Conservation (phyloP, 2,113 vertebrate species). For the Ibidorhyncha struthersii region DNA sequence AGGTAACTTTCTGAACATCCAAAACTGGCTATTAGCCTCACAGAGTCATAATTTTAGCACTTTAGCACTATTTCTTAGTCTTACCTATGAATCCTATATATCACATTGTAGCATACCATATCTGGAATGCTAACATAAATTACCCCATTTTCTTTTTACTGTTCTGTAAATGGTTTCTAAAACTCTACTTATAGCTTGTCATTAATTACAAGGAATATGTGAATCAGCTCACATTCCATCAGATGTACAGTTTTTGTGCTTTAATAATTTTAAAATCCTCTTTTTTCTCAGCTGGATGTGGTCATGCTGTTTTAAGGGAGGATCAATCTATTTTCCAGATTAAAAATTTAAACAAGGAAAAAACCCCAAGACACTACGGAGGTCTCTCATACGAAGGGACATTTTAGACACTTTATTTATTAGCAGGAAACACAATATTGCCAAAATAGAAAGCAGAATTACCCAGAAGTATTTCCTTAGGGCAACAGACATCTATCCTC, state of each 20-base stretch:
- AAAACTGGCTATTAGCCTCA: not conserved
- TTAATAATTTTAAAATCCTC: not conserved
- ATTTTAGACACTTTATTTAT: not conserved
- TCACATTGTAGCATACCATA: not conserved
- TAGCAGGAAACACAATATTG: not conserved
- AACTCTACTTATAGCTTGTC: not conserved
- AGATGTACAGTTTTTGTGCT: not conserved
- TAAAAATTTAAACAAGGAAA: not conserved
- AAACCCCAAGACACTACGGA: not conserved
- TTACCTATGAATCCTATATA: not conserved
- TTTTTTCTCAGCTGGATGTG: not conserved
- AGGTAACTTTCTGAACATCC: not conserved
- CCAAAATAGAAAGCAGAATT: not conserved
- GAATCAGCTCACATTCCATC: not conserved
- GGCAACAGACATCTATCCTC: not conserved
- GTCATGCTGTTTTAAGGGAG: not conserved
- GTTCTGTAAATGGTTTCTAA: slow-evolving; percentile 23
- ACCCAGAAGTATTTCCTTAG: not conserved
- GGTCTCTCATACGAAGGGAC: not conserved
- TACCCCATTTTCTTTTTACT: slow-evolving; percentile 12
- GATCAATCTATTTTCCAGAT: not conserved
- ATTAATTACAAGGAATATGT: slow-evolving; percentile 6
- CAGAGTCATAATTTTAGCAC: not conserved
- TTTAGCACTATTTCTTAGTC: not conserved
- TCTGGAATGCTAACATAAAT: slow-evolving; percentile 28